phyloP scores from a whole-genome alignment of 2,888 invertebrate species.

The Yponomeuta plumbellus region DNA sequence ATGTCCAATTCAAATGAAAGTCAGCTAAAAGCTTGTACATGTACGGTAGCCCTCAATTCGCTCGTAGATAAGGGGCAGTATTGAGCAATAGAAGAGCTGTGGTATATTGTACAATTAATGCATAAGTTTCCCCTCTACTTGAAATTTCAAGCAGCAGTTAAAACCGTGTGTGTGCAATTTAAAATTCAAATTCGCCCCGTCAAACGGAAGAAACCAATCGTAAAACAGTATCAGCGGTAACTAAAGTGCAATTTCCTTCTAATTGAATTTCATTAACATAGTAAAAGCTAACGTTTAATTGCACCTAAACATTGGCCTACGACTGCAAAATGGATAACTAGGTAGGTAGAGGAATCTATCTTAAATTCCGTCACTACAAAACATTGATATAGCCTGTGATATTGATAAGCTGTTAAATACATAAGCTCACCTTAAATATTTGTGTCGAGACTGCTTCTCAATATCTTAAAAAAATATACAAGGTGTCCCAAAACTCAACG shows the following conservation, averaged over 20 bases:
- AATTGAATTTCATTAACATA: slow-evolving; percentile 66
- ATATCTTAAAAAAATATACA: no score
- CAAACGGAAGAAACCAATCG: slow-evolving; percentile 45
- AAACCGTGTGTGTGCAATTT: slow-evolving; percentile 3
- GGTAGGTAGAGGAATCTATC: background rate
- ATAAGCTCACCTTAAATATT: no score
- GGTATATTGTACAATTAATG: background rate
- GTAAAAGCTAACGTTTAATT: slow-evolving; percentile 62
- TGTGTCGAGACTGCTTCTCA: no score
- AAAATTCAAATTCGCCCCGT: slow-evolving; percentile 20
- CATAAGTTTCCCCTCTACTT: background rate
- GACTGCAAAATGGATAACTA: background rate
- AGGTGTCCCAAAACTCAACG: no score
- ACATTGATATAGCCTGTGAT: no score
- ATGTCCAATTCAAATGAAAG: no score
- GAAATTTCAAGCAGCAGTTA: slow-evolving; percentile 1
- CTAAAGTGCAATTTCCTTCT: slow-evolving; percentile 52
- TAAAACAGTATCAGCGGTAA: slow-evolving; percentile 43
- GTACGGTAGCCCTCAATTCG: no score
- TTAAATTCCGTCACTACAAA: no score
- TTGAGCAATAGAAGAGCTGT: background rate
- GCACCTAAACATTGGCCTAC: slow-evolving; percentile 36
- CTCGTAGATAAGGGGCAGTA: no score
- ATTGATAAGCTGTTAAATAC: no score
- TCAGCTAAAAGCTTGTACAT: no score